Evolutionary conservation across 2,797 vertebrate genomes (phyloP), one percentile per base, ranked within the genome.

Genomic region (Chanos chanos): DNA sequence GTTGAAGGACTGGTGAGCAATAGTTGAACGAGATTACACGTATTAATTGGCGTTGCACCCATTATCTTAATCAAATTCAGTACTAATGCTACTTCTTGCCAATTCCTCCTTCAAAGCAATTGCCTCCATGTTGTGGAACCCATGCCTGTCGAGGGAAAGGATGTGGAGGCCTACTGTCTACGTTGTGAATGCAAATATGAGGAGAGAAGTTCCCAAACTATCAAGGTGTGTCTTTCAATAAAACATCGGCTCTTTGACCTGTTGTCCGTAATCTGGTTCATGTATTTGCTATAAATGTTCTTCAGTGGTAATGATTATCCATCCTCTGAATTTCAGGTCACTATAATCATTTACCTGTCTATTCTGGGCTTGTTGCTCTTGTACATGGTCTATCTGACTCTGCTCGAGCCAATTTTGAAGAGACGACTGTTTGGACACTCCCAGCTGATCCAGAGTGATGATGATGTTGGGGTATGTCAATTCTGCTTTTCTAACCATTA

Each of bases 171-270:
- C 0, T 99, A 99, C 71, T 99, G 97, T 82, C 87, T 99, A 68
- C 95, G 94, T 15, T 99, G 97, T 63, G 97, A 99, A 64, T 99
- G 97, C 86, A 99, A 98, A 87, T 99, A 98, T 47, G 97, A 99
- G 72, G 95, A 99, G 81, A 94, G 97, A 76, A 99, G 97, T 78
- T 97, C 97, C 2, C 91, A 91, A 69, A 99, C 94, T 1, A 99
- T 99, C 72, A 96, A 95, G 89, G 97, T 96, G 0, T n/a, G 3
- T 37, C 3, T 45, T 19, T 27, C 7, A n/a, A n/a, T 2, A 19
- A 4, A 1, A 9, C 18, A 10, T 37, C 15, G 37, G 7, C 5
- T 15, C 15, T 15, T 37, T 37, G 13, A 13, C 6, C 37, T 37
- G 15, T n/a, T n/a, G n/a, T 34, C 34, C 19, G 19, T n/a, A 2